phyloP scores from a whole-genome alignment of 2,113 vertebrate species.

The Nerophis ophidion region DNA sequence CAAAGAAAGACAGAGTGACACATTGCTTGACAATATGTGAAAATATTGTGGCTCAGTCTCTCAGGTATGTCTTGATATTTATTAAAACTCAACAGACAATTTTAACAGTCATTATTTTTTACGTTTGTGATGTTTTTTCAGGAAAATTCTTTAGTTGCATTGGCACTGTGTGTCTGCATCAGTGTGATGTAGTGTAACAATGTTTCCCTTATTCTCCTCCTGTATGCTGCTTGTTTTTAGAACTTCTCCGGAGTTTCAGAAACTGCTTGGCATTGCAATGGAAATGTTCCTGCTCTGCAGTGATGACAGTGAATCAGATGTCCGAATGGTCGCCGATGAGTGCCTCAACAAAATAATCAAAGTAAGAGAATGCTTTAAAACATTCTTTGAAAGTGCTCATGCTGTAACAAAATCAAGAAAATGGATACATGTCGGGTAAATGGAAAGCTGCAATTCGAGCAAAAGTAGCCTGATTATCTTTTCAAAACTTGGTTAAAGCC shows the following conservation, averaged over 20 bases:
- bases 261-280: constrained; percentile 93
- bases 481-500: too few relatives aligned
- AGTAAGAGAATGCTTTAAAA: constrained; percentile 64
- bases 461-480: too few relatives aligned
- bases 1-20: constrained; percentile 94
- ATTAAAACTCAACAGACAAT: background rate
- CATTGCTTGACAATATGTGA: constrained; percentile 98
- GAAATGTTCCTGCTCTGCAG: constrained; percentile 96
- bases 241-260: constrained; percentile 97
- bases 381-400: too few relatives aligned
- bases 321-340: constrained; percentile 97
- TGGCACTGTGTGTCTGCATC: background rate
- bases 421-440: background rate
- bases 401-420: too few relatives aligned
- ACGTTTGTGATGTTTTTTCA: background rate
- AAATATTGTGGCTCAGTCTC: constrained; percentile 92
- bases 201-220: constrained; percentile 11
- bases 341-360: constrained; percentile 99
- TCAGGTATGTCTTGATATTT: constrained; percentile 78
- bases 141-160: background rate
- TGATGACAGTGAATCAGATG: constrained; percentile 91
- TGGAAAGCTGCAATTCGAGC: too few relatives aligned
- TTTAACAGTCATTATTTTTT: background rate
- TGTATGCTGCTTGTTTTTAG: constrained; percentile 59
- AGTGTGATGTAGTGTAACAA: constrained; percentile 14